Percentiles rank a stretch among this genome's conserved stretches.
Conservation (phyloP, 1,140 invertebrate genomes). For the Papilio glaucus region DNA sequence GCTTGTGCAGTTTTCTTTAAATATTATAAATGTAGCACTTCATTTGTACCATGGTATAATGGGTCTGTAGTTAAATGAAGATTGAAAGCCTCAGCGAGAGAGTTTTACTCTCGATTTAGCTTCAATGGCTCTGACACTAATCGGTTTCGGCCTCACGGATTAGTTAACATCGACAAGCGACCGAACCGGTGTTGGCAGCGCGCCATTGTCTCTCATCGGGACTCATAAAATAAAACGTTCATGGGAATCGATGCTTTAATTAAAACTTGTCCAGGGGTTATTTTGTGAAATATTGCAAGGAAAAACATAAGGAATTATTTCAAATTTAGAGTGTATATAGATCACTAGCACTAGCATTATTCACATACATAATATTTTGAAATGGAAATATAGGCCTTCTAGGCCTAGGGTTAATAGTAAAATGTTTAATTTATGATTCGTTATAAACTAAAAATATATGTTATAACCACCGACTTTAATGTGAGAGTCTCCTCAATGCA, state of each 20-base stretch:
- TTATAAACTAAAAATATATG: too few relatives aligned
- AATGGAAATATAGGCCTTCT: too few relatives aligned
- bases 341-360: too few relatives aligned
- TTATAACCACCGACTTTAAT: too few relatives aligned
- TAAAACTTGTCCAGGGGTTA: neutral
- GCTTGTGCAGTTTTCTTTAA: neutral
- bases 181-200: neutral
- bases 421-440: too few relatives aligned
- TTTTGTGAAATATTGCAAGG: neutral
- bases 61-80: neutral
- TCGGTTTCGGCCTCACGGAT: neutral
- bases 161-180: constrained; percentile 7
- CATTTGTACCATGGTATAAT: neutral
- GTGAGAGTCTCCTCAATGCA: too few relatives aligned
- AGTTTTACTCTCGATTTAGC: constrained; percentile 11
- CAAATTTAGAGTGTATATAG: too few relatives aligned
- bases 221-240: neutral
- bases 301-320: too few relatives aligned
- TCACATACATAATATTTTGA: too few relatives aligned
- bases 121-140: neutral
- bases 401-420: too few relatives aligned
- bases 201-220: constrained; percentile 1
- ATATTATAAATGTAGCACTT: neutral
- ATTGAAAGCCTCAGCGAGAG: neutral
- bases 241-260: neutral